phyloP scores from a whole-genome alignment of 2,797 vertebrate species.

The Valencia hispanica region DNA sequence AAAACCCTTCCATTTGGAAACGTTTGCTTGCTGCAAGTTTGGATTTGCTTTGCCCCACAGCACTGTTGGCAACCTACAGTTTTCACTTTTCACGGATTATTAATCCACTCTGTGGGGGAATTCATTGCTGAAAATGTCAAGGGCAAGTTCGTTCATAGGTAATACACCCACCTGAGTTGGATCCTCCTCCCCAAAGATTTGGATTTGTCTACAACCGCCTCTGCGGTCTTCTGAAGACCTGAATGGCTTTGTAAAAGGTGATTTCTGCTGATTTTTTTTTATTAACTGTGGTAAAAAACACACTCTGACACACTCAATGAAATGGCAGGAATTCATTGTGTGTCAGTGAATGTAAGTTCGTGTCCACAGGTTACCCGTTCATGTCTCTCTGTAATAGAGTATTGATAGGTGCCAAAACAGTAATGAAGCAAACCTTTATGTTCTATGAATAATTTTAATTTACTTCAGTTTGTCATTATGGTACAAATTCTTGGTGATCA shows the following conservation, averaged over 20 bases:
- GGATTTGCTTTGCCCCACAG: slow-evolving; percentile 30
- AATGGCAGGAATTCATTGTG: background rate
- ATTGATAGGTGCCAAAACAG: background rate
- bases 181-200: slow-evolving; percentile 51
- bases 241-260: slow-evolving; percentile 69
- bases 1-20: slow-evolving; percentile 49
- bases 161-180: slow-evolving; percentile 61
- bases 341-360: background rate
- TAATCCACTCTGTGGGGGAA: slow-evolving; percentile 49
- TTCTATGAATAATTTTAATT: background rate
- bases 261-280: slow-evolving; percentile 45
- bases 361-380: background rate
- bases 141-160: slow-evolving; percentile 61
- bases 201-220: slow-evolving; percentile 59
- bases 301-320: slow-evolving; percentile 14
- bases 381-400: background rate
- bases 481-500: background rate
- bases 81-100: slow-evolving; percentile 62
- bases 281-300: slow-evolving; percentile 30
- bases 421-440: background rate
- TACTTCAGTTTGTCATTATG: background rate
- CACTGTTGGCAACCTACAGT: slow-evolving; percentile 35
- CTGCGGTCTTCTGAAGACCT: slow-evolving; percentile 60
- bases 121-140: slow-evolving; percentile 58
- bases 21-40: slow-evolving; percentile 33